Evolutionary conservation across 1,140 invertebrate genomes (phyloP), one percentile per base, ranked within the genome.

Genomic region (Littorina saxatilis): DNA sequence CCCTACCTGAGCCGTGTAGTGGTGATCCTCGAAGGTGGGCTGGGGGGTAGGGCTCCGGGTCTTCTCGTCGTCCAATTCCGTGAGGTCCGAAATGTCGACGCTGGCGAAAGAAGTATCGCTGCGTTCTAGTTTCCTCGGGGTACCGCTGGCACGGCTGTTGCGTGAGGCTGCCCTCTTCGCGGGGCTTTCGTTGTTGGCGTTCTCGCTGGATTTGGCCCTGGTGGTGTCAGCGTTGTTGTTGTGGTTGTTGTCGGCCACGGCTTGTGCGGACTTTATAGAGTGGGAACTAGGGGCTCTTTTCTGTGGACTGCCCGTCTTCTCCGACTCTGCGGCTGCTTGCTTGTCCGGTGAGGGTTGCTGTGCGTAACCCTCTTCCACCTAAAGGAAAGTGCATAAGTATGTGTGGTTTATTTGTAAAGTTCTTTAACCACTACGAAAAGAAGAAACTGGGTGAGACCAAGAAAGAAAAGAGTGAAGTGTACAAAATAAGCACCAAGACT

Each of bases 11-110:
- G 7, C 15, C 3, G 55, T 63, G 17, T 13, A 1, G 58, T 35
- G 15, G 27, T 20, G 29, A 23, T 78, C 9, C 55, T 78, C 76
- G 23, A 78, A 63, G 5, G 76, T 78, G 76, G 76, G 76, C 40
- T 73, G 70, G 20, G 76, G 76, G 32, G 76, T 63, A n/a, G 55
- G 76, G n/a, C 29, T 43, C 3, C 58, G 52, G 52, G 40, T 63
- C 35, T 78, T 63, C 76, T 66, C 76, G 11, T 78, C 76, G 39
- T 78, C 76, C 32, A 40, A 43, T 32, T 78, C 29, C 17, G 76
- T 78, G n/a, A 78, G 15, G 76, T 78, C 76, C 15, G 76, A 78
- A 27, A 78, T 78, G 76, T 78, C 76, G 35, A 78, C 76, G 15
- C 55, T 63, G 52, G 55, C 52, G 39, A 78, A 78, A 2, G 76